These are phyloP conservation scores for Glaucidium brasilianum DNA, from an alignment of 2,113 vertebrate genomes.

Conservation along the genomic window DNA sequence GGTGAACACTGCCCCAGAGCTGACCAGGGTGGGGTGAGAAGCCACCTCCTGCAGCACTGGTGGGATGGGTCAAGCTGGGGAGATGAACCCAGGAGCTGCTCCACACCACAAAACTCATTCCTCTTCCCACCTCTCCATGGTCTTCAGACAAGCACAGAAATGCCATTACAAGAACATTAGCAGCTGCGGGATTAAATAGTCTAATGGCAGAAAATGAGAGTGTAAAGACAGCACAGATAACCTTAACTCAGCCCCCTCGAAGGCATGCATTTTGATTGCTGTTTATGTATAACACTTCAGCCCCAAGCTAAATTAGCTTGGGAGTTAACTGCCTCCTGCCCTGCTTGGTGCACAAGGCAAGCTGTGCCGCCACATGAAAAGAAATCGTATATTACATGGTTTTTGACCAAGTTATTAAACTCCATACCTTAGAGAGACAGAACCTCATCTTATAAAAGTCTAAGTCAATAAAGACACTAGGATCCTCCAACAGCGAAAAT, in stretches of 20 bases:
- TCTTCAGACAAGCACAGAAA: constrained; percentile 40
- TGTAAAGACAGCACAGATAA: constrained; percentile 55
- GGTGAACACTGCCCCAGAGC: not conserved
- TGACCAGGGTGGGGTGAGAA: fast-evolving
- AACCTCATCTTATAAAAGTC: constrained; percentile 55
- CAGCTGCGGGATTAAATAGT: constrained; percentile 46
- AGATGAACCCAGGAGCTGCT: not conserved
- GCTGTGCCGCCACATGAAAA: constrained; percentile 24
- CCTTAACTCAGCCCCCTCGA: constrained; percentile 39
- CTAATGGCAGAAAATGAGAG: constrained; percentile 58
- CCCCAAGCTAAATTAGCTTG: constrained; percentile 39
- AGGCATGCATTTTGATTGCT: constrained; percentile 54
- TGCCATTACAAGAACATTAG: constrained; percentile 51
- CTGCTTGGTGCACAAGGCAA: constrained; percentile 23
- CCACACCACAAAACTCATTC: not conserved
- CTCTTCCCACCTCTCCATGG: not conserved
- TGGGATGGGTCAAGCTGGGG: not conserved
- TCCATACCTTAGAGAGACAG: constrained; percentile 48
- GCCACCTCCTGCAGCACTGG: not conserved
- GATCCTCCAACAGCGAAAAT: not conserved
- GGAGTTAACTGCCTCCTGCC: constrained; percentile 61
- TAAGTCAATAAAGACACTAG: constrained; percentile 55
- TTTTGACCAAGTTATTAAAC: constrained; percentile 66
- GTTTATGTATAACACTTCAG: constrained; percentile 50
- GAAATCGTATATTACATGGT: constrained; percentile 27